These are phyloP conservation scores for Pogonophryne albipinna DNA, from an alignment of 2,797 vertebrate genomes.

Conservation along the genomic window DNA sequence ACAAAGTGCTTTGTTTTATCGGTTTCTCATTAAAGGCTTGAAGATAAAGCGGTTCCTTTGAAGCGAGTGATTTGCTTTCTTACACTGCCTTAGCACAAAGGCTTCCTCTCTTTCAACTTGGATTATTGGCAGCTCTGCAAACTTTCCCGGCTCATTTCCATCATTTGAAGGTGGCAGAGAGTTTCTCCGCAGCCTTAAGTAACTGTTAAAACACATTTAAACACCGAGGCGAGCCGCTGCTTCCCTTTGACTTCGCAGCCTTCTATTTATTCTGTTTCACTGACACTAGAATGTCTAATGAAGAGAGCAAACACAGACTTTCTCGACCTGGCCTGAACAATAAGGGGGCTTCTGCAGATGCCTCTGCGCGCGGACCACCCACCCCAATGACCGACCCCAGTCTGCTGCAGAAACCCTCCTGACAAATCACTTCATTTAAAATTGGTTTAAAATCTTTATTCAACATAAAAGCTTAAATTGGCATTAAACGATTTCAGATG, in stretches of 20 bases:
- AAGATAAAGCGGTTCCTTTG: constrained; percentile 75
- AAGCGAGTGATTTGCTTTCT: constrained; percentile 74
- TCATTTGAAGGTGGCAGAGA: constrained; percentile 64
- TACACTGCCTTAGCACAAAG: constrained; percentile 70
- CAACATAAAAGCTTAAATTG: neutral
- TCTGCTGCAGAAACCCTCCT: constrained; percentile 54
- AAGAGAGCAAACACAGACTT: constrained; percentile 86
- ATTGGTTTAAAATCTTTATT: neutral
- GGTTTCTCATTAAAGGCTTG: constrained; percentile 66
- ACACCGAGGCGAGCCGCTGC: constrained; percentile 59
- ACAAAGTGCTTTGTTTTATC: constrained; percentile 30
- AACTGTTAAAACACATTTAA: constrained; percentile 84
- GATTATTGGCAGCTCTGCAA: constrained; percentile 89
- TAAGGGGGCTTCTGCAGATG: constrained; percentile 50
- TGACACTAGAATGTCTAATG: constrained; percentile 86
- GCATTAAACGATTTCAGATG: neutral
- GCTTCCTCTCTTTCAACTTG: constrained; percentile 77
- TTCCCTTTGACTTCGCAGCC: constrained; percentile 77
- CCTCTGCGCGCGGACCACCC: constrained; percentile 70
- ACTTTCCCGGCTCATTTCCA: constrained; percentile 75
- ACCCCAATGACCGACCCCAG: constrained; percentile 44
- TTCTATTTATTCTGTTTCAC: constrained; percentile 75
- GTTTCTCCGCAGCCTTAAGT: constrained; percentile 70
- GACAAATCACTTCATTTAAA: constrained; percentile 11
- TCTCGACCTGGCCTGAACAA: constrained; percentile 67